Base-by-base conservation (phyloP, 2,113 vertebrate species). In the Lathamus discolor region DNA sequence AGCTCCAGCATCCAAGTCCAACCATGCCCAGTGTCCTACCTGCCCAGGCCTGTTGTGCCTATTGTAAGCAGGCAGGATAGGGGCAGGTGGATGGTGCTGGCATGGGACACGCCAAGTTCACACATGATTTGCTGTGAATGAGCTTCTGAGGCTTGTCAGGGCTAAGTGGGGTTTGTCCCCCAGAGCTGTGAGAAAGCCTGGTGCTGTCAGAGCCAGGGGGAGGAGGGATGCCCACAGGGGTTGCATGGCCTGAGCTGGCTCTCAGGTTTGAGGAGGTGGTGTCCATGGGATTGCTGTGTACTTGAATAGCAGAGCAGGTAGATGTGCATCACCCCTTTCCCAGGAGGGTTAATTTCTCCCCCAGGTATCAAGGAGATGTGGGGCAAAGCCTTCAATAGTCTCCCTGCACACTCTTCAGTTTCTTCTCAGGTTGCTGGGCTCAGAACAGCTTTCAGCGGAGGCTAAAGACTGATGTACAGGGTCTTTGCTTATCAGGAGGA, bases 161-260 rank as follows among this genome's bases (percentile, higher is more conserved):
- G 16, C n/a, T n/a, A 39, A 31, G 83, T 9, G 51, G 91, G 77
- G 23, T 43, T 82, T 79, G 55, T 72, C 27, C 52, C 35, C 7
- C 24, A 16, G 73, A 25, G 33, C 59, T 55, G 13, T 39, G 80
- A 78, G 68, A 48, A 88, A 90, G 29, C n/a, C 61, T 63, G 64
- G 23, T 41, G 54, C 67, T 22, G 7, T 15, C 1, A 1, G 31
- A 55, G 31, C 27, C 61, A 68, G 62, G 3, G 44, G 0, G 0
- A 70, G 68, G 55, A 75, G 43, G 19, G 23, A n/a, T 6, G 49
- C 15, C 13, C 73, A 5, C 6, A 15, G 44, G 27, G 27, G 8
- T 3, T 66, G 37, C 11, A 10, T 1, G 41, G 33, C 62, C 48
- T 78, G 84, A 69, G 68, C 13, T 37, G 29, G 31, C 24, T 61